phyloP scores from a whole-genome alignment of 1,140 invertebrate genomes.

The Triops cancriformis region DNA sequence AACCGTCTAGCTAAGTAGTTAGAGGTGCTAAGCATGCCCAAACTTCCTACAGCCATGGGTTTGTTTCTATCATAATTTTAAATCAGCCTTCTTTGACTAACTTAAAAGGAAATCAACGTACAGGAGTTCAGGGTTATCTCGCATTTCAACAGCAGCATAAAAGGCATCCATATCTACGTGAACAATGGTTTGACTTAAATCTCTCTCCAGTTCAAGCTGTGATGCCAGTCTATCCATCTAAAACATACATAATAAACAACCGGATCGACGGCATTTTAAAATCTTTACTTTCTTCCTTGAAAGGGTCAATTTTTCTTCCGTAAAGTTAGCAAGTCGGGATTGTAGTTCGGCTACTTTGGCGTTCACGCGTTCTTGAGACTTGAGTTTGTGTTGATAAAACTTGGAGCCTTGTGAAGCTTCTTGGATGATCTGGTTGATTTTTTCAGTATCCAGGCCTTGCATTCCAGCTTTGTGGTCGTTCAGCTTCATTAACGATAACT shows the following conservation, averaged over 20 bases:
- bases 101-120: slow-evolving; percentile 23
- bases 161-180: slow-evolving; percentile 62
- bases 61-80: slow-evolving; percentile 37
- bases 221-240: slow-evolving; percentile 41
- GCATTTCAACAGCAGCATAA: slow-evolving; percentile 58
- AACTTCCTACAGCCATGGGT: slow-evolving; percentile 57
- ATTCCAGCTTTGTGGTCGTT: slow-evolving; percentile 49
- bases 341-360: slow-evolving; percentile 43
- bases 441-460: slow-evolving; percentile 48
- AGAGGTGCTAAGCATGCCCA: slow-evolving; percentile 54
- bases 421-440: slow-evolving; percentile 51
- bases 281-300: slow-evolving; percentile 38
- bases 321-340: slow-evolving; percentile 36
- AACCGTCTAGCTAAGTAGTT: slow-evolving; percentile 56
- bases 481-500: slow-evolving; percentile 29
- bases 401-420: slow-evolving; percentile 50
- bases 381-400: slow-evolving; percentile 48
- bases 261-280: neutral
- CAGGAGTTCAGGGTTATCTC: slow-evolving; percentile 48
- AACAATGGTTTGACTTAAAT: slow-evolving; percentile 48
- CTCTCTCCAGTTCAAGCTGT: slow-evolving; percentile 38
- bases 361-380: slow-evolving; percentile 41
- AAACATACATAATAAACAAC: slow-evolving; percentile 8
- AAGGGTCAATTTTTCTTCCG: slow-evolving; percentile 36
- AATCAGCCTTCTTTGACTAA: neutral